Evolutionary conservation across 1,140 invertebrate genomes (phyloP).

Genomic region (Diabrotica undecimpunctata): DNA sequence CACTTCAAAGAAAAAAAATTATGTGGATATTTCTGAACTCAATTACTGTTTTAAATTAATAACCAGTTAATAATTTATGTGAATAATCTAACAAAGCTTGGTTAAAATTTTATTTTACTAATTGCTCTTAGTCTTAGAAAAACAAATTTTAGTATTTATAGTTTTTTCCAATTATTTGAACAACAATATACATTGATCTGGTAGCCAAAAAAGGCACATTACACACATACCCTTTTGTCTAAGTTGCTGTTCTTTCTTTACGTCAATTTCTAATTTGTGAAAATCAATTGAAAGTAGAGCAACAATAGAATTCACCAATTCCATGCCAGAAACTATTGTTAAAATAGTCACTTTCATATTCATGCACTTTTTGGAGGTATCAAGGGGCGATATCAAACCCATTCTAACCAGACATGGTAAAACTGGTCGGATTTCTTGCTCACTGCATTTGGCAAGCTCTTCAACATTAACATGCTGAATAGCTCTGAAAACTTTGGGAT

Average conservation of each 20-base stretch:
- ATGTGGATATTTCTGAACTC: no score
- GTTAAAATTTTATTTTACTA: no score
- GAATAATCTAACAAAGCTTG: no score
- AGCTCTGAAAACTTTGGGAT: conserved; percentile 66
- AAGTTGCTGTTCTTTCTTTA: conserved; percentile 88
- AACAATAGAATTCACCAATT: conserved; percentile 92
- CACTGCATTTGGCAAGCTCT: conserved; percentile 63
- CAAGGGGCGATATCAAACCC: conserved; percentile 84
- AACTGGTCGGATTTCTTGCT: conserved; percentile 79
- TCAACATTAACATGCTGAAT: conserved; percentile 76
- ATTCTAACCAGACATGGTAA: conserved; percentile 89
- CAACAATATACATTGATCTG: not conserved
- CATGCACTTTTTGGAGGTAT: conserved; percentile 78
- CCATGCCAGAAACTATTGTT: conserved; percentile 83
- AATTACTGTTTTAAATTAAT: no score
- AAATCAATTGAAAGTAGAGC: conserved; percentile 92
- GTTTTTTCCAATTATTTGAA: no score
- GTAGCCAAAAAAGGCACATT: not conserved
- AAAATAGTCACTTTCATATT: conserved; percentile 83
- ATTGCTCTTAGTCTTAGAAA: no score
- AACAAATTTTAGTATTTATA: no score
- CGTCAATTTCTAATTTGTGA: conserved; percentile 85
- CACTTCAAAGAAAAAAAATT: no score
- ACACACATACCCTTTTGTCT: conserved; percentile 59
- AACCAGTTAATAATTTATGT: no score